Base-by-base conservation (phyloP, 1,140 invertebrate genomes). In the Papilio dardanus region DNA sequence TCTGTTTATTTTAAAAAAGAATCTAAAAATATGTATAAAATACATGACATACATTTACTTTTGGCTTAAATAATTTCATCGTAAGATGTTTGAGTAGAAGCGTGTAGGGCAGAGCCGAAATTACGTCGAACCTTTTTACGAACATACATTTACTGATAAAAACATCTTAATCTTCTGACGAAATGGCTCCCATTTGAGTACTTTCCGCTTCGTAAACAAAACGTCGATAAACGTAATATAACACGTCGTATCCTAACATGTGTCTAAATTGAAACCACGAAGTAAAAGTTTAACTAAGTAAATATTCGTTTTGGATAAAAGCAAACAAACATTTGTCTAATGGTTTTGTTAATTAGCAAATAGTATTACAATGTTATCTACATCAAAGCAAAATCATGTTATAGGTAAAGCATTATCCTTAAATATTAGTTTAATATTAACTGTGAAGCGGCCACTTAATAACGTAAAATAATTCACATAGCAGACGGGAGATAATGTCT, bases 181-280 rank as follows among this genome's bases (percentile, higher is more conserved):
- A 28, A 62, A 62, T 62, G 54, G 54, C 24, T 62, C 54, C 54
- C 54, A 30, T 30, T n/a, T 62, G 54, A 62, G 54, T 62, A 24
- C 50, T 54, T 54, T 62, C 54, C 54, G 54, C 54, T 62, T 62
- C 54, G 54, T 62, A 62, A 62, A 62, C 54, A 62, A 62, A 62
- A 62, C 24, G 14, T 62, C 54, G 54, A 62, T 62, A 30, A 62
- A 46, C 6, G 16, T 46, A 46, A n/a, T 46, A 46, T n/a, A 10
- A 62, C 54, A 14, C 24, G 54, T 28, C 54, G 14, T 30, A 62
- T 62, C 16, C 24, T 28, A 28, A 62, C 54, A 62, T 28, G 21
- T 58, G 21, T 58, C 7, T 58, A 24, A 24, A 42, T 42, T 42
- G 40, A 42, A 42, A 42, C 4, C 40, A 16, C 40, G 3, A 42